Percentiles rank a stretch among this genome's conserved stretches.
Evolutionary conservation across 2,888 invertebrate genomes (phyloP).

Genomic region (Chironomus tentans): DNA sequence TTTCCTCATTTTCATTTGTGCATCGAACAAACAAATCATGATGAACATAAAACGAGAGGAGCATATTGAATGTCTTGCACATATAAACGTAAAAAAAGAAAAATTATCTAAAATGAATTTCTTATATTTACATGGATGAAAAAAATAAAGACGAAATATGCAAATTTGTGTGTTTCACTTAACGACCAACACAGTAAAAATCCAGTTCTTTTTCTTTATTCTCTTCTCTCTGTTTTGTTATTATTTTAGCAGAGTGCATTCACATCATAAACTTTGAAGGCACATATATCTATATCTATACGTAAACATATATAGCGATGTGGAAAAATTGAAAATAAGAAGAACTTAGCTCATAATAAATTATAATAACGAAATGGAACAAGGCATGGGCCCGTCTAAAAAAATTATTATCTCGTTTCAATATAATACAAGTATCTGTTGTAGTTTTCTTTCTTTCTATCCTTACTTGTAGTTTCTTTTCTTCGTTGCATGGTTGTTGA

Average conservation of each 20-base stretch:
- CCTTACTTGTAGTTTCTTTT: not conserved
- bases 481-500: not conserved
- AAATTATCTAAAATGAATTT: not conserved
- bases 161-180: slow-evolving; percentile 1
- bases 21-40: no score
- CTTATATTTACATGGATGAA: not conserved
- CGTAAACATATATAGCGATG: not conserved
- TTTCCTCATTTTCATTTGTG: no score
- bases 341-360: slow-evolving; percentile 14
- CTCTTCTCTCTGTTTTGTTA: slow-evolving; percentile 17
- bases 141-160: not conserved
- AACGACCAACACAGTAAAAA: not conserved
- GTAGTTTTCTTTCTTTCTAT: not conserved
- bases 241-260: slow-evolving; percentile 23
- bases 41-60: not conserved
- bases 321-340: not conserved
- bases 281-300: no score
- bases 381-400: slow-evolving; percentile 15
- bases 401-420: slow-evolving; percentile 17
- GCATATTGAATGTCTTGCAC: not conserved
- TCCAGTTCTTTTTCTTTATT: not conserved
- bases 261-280: slow-evolving; percentile 17
- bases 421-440: not conserved
- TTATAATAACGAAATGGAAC: slow-evolving; percentile 26
- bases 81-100: not conserved